Conservation (phyloP, 2,888 invertebrate species). For the Polia nebulosa region DNA sequence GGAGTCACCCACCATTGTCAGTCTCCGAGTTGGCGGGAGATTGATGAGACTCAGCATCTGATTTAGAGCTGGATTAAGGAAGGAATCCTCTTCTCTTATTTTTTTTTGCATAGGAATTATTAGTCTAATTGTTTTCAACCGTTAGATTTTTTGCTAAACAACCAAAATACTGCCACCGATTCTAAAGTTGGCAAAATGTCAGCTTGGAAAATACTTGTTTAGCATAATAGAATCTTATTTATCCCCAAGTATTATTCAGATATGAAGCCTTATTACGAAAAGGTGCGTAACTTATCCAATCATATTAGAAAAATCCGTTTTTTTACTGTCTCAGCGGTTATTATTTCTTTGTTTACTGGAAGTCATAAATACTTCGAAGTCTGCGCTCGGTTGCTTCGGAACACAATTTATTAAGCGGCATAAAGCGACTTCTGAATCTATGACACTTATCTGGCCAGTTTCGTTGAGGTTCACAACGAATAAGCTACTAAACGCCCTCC, state of each 20-base stretch:
- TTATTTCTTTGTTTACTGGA: constrained; percentile 58
- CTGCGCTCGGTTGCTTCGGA: too few relatives aligned
- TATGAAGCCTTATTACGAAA: constrained; percentile 40
- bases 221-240: constrained; percentile 34
- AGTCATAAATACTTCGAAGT: too few relatives aligned
- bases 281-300: constrained; percentile 47
- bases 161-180: constrained; percentile 18
- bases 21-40: constrained; percentile 47
- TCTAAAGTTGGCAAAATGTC: constrained; percentile 23
- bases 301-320: constrained; percentile 47
- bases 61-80: constrained; percentile 50
- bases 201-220: not conserved
- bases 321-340: constrained; percentile 49
- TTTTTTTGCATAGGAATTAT: constrained; percentile 59
- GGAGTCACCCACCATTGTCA: constrained; percentile 57
- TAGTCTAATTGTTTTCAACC: constrained; percentile 50
- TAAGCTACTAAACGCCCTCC: constrained; percentile 68
- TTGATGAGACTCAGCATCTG: constrained; percentile 59
- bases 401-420: constrained; percentile 65
- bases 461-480: constrained; percentile 65
- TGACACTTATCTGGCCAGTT: constrained; percentile 68
- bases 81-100: constrained; percentile 41
- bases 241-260: constrained; percentile 23
- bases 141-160: constrained; percentile 29
- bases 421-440: constrained; percentile 61